phyloP scores from a whole-genome alignment of 1,140 invertebrate species.

The Drosophila busckii region DNA sequence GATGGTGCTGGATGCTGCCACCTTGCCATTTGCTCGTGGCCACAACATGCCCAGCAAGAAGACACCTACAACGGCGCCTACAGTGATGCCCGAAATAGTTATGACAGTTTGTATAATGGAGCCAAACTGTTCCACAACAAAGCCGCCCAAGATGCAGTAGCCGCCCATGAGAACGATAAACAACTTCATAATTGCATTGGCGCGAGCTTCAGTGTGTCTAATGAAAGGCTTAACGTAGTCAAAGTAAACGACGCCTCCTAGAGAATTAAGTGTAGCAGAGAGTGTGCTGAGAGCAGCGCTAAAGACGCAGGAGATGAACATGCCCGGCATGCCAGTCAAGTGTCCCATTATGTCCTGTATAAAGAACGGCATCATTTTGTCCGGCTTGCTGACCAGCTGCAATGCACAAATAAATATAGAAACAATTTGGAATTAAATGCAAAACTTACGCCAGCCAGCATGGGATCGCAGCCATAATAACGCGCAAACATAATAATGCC shows the following conservation, averaged over 20 bases:
- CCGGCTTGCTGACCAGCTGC: slow-evolving; percentile 78
- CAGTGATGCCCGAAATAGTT: slow-evolving; percentile 82
- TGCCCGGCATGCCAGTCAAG: slow-evolving; percentile 82
- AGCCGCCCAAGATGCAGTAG: slow-evolving; percentile 82
- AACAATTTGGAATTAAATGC: not conserved
- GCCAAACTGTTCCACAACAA: slow-evolving; percentile 83
- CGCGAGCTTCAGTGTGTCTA: slow-evolving; percentile 80
- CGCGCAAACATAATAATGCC: slow-evolving; percentile 87
- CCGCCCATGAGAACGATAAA: slow-evolving; percentile 81
- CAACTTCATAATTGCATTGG: slow-evolving; percentile 83
- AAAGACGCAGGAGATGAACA: slow-evolving; percentile 85
- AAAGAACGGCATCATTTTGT: slow-evolving; percentile 83
- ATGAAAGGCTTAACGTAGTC: slow-evolving; percentile 84
- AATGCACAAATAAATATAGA: not conserved
- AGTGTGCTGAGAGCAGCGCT: slow-evolving; percentile 86
- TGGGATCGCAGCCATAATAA: slow-evolving; percentile 87
- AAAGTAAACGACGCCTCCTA: slow-evolving; percentile 87
- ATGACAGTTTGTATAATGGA: slow-evolving; percentile 82
- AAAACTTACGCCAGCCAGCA: slow-evolving; percentile 81
- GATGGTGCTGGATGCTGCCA: slow-evolving; percentile 85
- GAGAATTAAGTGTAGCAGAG: slow-evolving; percentile 86
- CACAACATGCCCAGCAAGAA: slow-evolving; percentile 88
- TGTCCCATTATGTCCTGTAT: slow-evolving; percentile 83
- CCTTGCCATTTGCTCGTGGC: slow-evolving; percentile 83
- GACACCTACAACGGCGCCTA: slow-evolving; percentile 85